Percentiles rank a stretch among this genome's conserved stretches.
Evolutionary conservation across 2,888 invertebrate genomes (phyloP).

Genomic region (Camptogramma bilineatum): DNA sequence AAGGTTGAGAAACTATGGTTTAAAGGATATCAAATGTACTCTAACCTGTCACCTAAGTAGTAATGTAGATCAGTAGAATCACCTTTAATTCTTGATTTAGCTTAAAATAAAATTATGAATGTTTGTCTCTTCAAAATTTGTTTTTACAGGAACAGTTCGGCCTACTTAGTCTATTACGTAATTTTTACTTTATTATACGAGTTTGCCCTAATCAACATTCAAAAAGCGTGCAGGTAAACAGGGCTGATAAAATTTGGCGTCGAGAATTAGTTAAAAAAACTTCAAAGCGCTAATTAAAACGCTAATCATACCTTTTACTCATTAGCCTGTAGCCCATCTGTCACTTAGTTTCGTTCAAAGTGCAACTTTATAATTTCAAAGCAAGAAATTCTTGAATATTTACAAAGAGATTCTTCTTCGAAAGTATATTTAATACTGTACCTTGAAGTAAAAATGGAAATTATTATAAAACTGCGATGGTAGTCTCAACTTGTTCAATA

Average conservation of each 20-base stretch:
- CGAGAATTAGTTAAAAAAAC: conserved; percentile 9
- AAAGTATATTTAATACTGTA: neutral
- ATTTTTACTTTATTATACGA: neutral
- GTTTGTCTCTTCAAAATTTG: neutral
- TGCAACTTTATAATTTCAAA: conserved; percentile 8
- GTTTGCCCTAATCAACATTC: conserved; percentile 16
- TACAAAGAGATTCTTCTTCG: neutral
- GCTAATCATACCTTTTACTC: conserved; percentile 17
- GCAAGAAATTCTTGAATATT: neutral
- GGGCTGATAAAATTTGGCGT: conserved; percentile 4
- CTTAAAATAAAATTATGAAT: no score
- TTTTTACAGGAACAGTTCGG: no score
- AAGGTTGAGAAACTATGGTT: no score
- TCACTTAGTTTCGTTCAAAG: conserved; percentile 16
- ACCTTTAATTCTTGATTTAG: no score
- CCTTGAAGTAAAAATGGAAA: neutral
- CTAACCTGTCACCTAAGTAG: no score
- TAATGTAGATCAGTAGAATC: no score
- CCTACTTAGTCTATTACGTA: neutral
- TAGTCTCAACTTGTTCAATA: neutral
- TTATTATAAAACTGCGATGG: neutral
- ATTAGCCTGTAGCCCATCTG: conserved; percentile 11
- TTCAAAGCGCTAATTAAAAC: conserved; percentile 17
- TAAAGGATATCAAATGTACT: no score
- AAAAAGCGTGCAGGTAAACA: conserved; percentile 5